A percentile compares a stretch with the other conserved stretches of the same genome.
phyloP scores from a whole-genome alignment of 35 echinoderm and acorn worm species.

The Ophioderma brevispina region DNA sequence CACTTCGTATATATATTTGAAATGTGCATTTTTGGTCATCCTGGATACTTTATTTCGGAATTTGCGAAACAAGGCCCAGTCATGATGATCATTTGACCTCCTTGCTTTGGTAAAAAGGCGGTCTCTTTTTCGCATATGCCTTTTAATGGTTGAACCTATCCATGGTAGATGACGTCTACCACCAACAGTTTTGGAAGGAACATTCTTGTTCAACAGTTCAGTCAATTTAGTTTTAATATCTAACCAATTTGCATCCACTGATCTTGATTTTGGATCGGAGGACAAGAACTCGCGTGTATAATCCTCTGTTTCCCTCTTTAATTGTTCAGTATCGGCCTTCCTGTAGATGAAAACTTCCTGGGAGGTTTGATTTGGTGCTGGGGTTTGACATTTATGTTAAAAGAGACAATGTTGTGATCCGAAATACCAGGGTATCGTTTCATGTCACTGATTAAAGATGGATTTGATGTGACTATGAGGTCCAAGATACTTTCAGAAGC shows the following conservation, averaged over 20 bases:
- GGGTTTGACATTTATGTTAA: conserved; percentile 44
- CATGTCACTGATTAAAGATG: conserved; percentile 3
- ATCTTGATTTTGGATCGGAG: conserved; percentile 15
- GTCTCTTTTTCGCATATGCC: not conserved
- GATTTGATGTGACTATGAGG: conserved; percentile 8
- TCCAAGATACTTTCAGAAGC: conserved; percentile 22
- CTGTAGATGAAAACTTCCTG: conserved; percentile 36
- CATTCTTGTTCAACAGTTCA: not conserved
- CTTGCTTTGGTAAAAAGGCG: conserved; percentile 15
- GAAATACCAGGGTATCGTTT: conserved; percentile 41
- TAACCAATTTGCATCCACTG: conserved; percentile 51
- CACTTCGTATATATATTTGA: not conserved
- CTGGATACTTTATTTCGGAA: conserved; percentile 5
- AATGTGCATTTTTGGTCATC: not conserved
- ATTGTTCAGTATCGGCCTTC: conserved; percentile 3
- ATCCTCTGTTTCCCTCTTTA: not conserved
- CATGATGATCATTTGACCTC: not conserved
- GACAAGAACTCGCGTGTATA: conserved; percentile 35
- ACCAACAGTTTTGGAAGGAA: conserved; percentile 12
- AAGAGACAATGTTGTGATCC: conserved; percentile 30
- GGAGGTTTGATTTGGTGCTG: not conserved
- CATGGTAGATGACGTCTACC: conserved; percentile 7
- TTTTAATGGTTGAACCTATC: conserved; percentile 8
- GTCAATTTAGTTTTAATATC: not conserved
- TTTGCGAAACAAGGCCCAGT: not conserved